phyloP scores from a whole-genome alignment of 2,888 invertebrate species.

The Hyalella azteca region DNA sequence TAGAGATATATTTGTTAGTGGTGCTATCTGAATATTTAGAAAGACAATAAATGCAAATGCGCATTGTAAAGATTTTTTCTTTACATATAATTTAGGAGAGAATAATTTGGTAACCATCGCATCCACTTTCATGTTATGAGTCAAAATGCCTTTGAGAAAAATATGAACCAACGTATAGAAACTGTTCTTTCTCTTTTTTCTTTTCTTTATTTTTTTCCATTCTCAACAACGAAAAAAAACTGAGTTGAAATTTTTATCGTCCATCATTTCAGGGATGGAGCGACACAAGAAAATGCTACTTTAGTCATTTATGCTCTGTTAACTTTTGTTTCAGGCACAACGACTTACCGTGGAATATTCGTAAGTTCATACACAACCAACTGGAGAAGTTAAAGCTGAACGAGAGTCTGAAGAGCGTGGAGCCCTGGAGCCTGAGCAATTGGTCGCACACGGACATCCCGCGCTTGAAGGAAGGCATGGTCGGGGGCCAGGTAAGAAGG shows the following conservation, averaged over 20 bases:
- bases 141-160: too few species aligned
- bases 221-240: too few species aligned
- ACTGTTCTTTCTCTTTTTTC: too few species aligned
- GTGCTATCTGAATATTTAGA: neutral
- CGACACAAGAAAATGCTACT: too few species aligned
- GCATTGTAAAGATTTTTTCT: neutral
- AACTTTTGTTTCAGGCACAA: constrained; percentile 70
- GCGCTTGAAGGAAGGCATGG: constrained; percentile 77
- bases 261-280: too few species aligned
- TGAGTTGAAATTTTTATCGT: too few species aligned
- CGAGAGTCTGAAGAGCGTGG: constrained; percentile 73
- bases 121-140: too few species aligned
- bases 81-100: neutral
- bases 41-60: neutral
- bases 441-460: constrained; percentile 95
- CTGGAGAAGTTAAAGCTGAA: constrained; percentile 82
- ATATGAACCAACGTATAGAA: too few species aligned
- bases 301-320: constrained; percentile 2
- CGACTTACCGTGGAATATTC: constrained; percentile 88
- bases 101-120: too few species aligned
- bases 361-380: constrained; percentile 87
- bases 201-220: too few species aligned
- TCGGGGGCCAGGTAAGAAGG: constrained; percentile 83
- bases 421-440: constrained; percentile 83
- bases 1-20: neutral